These are phyloP conservation scores for Cyphomyrus plagiostoma DNA, from an alignment of 2,113 vertebrate species.

Conservation along the genomic window DNA sequence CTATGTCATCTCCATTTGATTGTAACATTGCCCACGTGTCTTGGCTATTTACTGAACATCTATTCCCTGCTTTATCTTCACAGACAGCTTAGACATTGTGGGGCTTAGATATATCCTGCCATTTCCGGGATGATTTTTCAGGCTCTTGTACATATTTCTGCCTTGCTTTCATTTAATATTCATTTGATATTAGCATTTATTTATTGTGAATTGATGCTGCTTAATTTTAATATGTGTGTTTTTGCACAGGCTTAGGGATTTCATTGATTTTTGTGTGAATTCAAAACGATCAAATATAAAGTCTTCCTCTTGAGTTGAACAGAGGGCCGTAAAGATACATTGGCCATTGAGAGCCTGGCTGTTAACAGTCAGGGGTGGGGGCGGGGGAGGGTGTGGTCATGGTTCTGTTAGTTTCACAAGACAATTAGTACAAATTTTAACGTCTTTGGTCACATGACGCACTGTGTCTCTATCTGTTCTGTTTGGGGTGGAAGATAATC, in stretches of 20 bases:
- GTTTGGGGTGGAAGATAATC: not conserved
- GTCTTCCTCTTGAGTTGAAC: slow-evolving; percentile 4
- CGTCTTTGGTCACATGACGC: not conserved
- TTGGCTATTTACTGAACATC: not conserved
- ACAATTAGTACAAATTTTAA: not conserved
- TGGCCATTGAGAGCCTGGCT: not conserved
- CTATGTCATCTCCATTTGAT: not conserved
- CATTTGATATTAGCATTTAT: not conserved
- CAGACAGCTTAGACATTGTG: too few relatives aligned
- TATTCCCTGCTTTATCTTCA: not conserved
- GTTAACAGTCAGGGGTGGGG: not conserved
- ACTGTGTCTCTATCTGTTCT: not conserved
- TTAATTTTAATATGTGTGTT: not conserved
- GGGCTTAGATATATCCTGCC: not conserved
- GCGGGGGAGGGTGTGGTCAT: not conserved
- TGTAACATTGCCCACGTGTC: not conserved
- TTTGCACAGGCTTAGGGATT: not conserved
- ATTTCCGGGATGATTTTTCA: not conserved
- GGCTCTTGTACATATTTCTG: not conserved
- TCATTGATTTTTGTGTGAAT: not conserved
- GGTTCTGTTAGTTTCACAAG: not conserved
- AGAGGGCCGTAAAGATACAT: not conserved
- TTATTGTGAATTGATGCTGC: not conserved
- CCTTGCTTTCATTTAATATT: not conserved
- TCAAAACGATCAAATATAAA: not conserved